Percentiles rank a stretch among this genome's conserved stretches.
Evolutionary conservation across 1,140 invertebrate genomes (phyloP).

Genomic region (Leptopilina clavipes): DNA sequence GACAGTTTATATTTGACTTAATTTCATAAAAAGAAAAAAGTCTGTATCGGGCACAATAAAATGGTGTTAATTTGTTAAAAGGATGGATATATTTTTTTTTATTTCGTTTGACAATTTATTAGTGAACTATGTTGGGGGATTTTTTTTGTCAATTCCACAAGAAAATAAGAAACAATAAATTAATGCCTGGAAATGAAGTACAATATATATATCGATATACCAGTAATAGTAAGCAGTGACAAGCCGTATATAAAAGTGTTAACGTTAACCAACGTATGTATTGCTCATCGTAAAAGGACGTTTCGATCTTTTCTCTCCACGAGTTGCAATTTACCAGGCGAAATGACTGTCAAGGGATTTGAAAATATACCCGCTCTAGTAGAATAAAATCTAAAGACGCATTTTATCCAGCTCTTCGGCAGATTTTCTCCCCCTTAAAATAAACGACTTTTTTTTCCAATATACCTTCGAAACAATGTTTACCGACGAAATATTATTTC

Average conservation of each 20-base stretch:
- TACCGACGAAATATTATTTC: too few species aligned
- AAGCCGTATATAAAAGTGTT: constrained; percentile 7
- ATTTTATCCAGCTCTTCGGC: constrained; percentile 2
- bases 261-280: constrained; percentile 17
- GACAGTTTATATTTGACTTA: constrained; percentile 8
- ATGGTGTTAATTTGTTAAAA: background rate
- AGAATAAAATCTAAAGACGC: constrained; percentile 5
- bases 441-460: constrained; percentile 9
- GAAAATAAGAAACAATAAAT: constrained; percentile 1
- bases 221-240: background rate
- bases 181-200: background rate
- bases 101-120: background rate
- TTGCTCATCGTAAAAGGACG: constrained; percentile 7
- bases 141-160: too few species aligned
- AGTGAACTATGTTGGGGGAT: background rate
- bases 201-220: background rate
- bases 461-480: too few species aligned
- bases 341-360: constrained; percentile 19
- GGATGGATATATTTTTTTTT: background rate
- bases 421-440: background rate
- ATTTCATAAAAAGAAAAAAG: background rate
- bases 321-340: constrained; percentile 14
- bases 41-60: background rate
- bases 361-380: background rate
- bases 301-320: constrained; percentile 17